Percentiles rank a stretch among this genome's conserved stretches.
Conservation (phyloP, 2,113 vertebrate species). For the Dendropsophus ebraccatus region DNA sequence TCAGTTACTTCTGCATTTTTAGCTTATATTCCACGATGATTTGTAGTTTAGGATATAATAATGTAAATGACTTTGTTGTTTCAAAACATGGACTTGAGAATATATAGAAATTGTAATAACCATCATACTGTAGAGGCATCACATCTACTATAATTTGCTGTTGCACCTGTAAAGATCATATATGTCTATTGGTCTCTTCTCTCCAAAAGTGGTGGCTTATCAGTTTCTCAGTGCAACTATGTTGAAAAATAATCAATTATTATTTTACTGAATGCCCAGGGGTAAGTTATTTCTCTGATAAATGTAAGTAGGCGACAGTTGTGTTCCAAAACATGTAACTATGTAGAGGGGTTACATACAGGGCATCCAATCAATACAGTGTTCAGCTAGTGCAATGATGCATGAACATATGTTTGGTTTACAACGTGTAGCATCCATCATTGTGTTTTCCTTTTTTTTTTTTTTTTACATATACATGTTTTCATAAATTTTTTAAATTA, state of each 20-base stretch:
- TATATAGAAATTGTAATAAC: too few species aligned
- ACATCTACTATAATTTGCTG: not conserved
- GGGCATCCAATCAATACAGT: conserved; percentile 3
- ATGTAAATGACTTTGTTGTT: too few species aligned
- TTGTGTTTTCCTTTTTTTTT: not conserved
- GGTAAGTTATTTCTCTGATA: conserved; percentile 8
- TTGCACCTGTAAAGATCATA: not conserved
- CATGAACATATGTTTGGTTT: not conserved
- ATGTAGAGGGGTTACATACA: conserved; percentile 8
- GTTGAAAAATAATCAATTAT: not conserved
- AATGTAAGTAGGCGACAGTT: not conserved
- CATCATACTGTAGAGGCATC: too few species aligned
- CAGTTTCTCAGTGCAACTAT: not conserved
- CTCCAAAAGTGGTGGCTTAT: not conserved
- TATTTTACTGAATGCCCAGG: not conserved
- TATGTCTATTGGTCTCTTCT: not conserved
- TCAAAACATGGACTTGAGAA: too few species aligned
- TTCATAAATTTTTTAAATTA: too few species aligned
- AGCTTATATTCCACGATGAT: too few species aligned
- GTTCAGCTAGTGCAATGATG: not conserved
- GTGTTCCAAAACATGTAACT: not conserved
- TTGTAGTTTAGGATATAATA: too few species aligned
- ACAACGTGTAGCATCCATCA: not conserved
- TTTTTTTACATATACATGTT: too few species aligned
- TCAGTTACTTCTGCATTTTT: too few species aligned